Evolutionary conservation across 2,113 vertebrate genomes (phyloP).

Genomic region (Myodes glareolus): DNA sequence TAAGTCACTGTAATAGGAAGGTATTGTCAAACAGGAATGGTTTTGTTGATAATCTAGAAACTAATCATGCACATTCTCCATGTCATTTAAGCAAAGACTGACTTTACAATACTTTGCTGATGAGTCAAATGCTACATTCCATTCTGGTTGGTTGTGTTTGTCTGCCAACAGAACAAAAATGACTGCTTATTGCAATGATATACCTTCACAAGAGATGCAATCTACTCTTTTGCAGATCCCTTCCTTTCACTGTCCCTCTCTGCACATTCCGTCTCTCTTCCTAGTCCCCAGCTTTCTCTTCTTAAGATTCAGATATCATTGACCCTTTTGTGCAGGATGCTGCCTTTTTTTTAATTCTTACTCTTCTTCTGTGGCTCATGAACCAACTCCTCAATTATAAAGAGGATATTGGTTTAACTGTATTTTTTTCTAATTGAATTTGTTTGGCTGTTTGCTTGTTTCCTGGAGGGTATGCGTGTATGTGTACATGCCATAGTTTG

Average conservation of each 20-base stretch:
- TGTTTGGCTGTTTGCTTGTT: conserved; percentile 75
- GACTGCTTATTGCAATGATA: conserved; percentile 79
- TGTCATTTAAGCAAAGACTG: conserved; percentile 36
- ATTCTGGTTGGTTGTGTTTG: conserved; percentile 39
- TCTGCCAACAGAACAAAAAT: conserved; percentile 77
- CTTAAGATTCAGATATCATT: conserved; percentile 86
- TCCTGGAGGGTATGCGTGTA: neutral
- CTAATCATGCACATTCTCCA: neutral
- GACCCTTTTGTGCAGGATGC: conserved; percentile 84
- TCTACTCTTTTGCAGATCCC: conserved; percentile 78
- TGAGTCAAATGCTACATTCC: conserved; percentile 58
- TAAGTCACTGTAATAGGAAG: conserved; percentile 35
- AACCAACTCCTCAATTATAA: conserved; percentile 89
- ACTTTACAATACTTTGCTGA: conserved; percentile 20
- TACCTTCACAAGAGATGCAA: conserved; percentile 78
- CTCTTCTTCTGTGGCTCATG: conserved; percentile 86
- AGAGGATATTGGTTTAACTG: conserved; percentile 66
- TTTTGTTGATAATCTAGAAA: conserved; percentile 49
- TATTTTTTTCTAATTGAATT: neutral
- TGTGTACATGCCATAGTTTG: neutral
- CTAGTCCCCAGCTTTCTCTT: conserved; percentile 86
- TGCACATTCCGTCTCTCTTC: conserved; percentile 51
- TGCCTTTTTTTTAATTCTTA: conserved; percentile 82
- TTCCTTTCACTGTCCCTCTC: conserved; percentile 14
- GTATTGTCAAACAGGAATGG: neutral